phyloP scores from a whole-genome alignment of 2,888 invertebrate species.

The Papilio protenor region DNA sequence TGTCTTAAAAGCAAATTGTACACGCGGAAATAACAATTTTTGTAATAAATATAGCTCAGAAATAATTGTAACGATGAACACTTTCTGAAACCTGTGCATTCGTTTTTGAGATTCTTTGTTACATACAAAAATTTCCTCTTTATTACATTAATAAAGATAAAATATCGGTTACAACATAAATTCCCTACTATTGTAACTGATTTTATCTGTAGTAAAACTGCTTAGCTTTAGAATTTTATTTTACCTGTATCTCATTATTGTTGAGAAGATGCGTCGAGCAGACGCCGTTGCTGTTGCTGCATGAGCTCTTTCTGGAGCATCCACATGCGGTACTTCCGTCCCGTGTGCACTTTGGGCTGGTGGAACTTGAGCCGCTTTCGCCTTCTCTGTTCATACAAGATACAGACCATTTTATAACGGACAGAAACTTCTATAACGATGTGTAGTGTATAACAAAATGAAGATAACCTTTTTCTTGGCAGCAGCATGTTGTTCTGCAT shows the following conservation, averaged over 20 bases:
- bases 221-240: too few species aligned
- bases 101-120: too few species aligned
- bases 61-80: too few species aligned
- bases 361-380: slow-evolving; percentile 92
- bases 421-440: background rate
- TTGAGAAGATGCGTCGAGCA: slow-evolving; percentile 86
- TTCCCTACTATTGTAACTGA: too few species aligned
- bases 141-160: too few species aligned
- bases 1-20: too few species aligned
- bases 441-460: slow-evolving; percentile 28
- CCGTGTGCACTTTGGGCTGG: slow-evolving; percentile 94
- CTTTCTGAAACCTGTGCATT: too few species aligned
- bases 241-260: slow-evolving; percentile 88
- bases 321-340: slow-evolving; percentile 87
- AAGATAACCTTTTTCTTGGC: slow-evolving; percentile 85
- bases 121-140: too few species aligned
- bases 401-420: background rate
- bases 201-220: too few species aligned
- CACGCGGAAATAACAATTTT: too few species aligned
- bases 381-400: slow-evolving; percentile 84
- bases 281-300: slow-evolving; percentile 79
- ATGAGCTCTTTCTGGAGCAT: slow-evolving; percentile 86
- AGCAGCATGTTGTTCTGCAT: slow-evolving; percentile 83
- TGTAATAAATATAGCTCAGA: too few species aligned
- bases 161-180: too few species aligned